Percentiles rank a stretch among this genome's conserved stretches.
phyloP scores from a whole-genome alignment of 35 echinoderm and acorn worm genomes.

The Chiridota heheva region DNA sequence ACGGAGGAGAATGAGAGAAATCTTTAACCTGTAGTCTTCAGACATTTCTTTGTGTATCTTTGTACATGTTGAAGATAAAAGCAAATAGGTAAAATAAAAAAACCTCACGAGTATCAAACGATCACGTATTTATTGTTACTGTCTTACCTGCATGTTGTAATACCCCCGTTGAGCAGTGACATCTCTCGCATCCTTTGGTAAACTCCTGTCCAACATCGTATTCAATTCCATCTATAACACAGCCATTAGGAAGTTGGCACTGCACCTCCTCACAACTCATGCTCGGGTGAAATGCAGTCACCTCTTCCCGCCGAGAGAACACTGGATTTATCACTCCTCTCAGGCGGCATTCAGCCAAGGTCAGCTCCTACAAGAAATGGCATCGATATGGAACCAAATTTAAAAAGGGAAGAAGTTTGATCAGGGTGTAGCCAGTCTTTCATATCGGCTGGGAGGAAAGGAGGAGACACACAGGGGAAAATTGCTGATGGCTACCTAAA shows the following conservation, averaged over 20 bases:
- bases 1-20: too few species aligned
- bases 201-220: slow-evolving; percentile 58
- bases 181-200: slow-evolving; percentile 68
- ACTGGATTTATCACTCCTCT: slow-evolving; percentile 34
- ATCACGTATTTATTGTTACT: neutral
- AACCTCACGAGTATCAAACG: neutral
- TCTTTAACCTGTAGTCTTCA: too few species aligned
- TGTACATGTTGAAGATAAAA: neutral
- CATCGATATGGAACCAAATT: neutral
- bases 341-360: slow-evolving; percentile 44
- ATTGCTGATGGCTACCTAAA: too few species aligned
- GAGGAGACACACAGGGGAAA: too few species aligned
- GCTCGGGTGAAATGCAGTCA: slow-evolving; percentile 78
- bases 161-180: slow-evolving; percentile 68
- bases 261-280: slow-evolving; percentile 61
- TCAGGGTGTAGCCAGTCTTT: neutral
- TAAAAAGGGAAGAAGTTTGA: neutral
- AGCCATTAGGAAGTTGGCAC: slow-evolving; percentile 65
- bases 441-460: too few species aligned
- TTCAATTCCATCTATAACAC: slow-evolving; percentile 45
- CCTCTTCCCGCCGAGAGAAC: slow-evolving; percentile 48
- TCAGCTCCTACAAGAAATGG: slow-evolving; percentile 47
- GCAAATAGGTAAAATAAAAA: neutral
- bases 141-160: slow-evolving; percentile 76
- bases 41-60: too few species aligned